A percentile compares a stretch with the other conserved stretches of the same genome.
These are phyloP conservation scores for Sepiola atlantica DNA, from an alignment of 2,888 invertebrate genomes.

Conservation along the genomic window DNA sequence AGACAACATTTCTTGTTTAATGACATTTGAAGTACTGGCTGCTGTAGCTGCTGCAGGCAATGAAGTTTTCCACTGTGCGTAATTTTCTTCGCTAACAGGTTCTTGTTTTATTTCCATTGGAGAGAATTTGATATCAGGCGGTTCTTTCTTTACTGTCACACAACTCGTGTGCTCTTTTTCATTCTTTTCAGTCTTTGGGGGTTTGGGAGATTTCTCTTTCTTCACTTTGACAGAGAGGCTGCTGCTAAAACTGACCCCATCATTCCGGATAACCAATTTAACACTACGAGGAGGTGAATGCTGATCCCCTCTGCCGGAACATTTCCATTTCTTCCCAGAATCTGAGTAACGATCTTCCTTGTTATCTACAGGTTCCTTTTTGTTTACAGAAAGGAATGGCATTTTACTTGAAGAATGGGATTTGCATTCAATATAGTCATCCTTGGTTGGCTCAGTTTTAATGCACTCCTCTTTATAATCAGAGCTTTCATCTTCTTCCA, in stretches of 20 bases:
- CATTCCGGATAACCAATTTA: constrained; percentile 62
- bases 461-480: constrained; percentile 41
- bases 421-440: constrained; percentile 42
- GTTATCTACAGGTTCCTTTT: constrained; percentile 40
- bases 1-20: constrained; percentile 39
- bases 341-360: constrained; percentile 44
- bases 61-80: constrained; percentile 40
- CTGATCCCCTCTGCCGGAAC: background rate
- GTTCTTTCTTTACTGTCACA: constrained; percentile 43
- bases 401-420: constrained; percentile 40
- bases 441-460: constrained; percentile 41
- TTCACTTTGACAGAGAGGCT: constrained; percentile 48
- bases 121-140: constrained; percentile 24
- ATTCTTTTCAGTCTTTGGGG: constrained; percentile 48
- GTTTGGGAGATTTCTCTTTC: constrained; percentile 36
- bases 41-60: background rate
- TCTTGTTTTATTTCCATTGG: background rate
- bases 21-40: background rate
- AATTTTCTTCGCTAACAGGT: constrained; percentile 43
- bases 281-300: constrained; percentile 46
- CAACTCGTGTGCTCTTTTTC: constrained; percentile 45
- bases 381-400: constrained; percentile 32
- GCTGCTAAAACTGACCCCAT: constrained; percentile 63
- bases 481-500: constrained; percentile 47
- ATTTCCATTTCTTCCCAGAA: constrained; percentile 42